Evolutionary conservation across 2,797 vertebrate genomes (phyloP), one percentile per base, ranked within the genome.

Genomic region (Crocodylus rhombifer): DNA sequence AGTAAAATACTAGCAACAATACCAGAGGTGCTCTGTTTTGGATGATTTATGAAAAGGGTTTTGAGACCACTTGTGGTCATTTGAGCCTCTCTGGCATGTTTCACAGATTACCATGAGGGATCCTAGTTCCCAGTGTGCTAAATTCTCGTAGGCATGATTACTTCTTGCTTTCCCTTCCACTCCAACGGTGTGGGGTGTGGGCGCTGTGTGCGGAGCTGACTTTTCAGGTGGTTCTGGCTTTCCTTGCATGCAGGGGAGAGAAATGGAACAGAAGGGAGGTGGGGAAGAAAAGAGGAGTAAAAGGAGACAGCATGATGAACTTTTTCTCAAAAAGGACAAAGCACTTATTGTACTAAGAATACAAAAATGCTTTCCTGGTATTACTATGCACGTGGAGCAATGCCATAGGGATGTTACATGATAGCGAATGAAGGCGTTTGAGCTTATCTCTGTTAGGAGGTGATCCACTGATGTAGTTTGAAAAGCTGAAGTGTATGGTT

Each of bases 271-370:
- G 14, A 14, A 1, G 0, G 75, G 87, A 86, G 76, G 15, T 2
- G 9, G 76, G 16, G 65, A 81, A 16, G 67, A 79, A 14, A 8
- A 2, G 57, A 61, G 74, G 56, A 86, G 84, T 21, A 30, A 73
- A 18, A 78, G 82, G 64, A 78, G 91, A 63, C 23, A 4, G 79
- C 16, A 42, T 61, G 26, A 78, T 91, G 61, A 62, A 76, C 61
- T 91, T 17, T 42, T 1, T 88, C 82, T 81, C 18, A 56, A 57
- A 82, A 91, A 61, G 77, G 77, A 88, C 74, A 89, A 74, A 89
- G 63, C 0, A 0, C 65, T 89, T 88, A 65, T 82, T 67, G 77
- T 76, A 79, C 86, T 84, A 55, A 64, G 86, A 92, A 78, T n/a
- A 14, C 1, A 0, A 25, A 15, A 67, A 71, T 33, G 15, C 65